phyloP scores from a whole-genome alignment of 2,888 invertebrate genomes.

The Drosophila sordidapex region DNA sequence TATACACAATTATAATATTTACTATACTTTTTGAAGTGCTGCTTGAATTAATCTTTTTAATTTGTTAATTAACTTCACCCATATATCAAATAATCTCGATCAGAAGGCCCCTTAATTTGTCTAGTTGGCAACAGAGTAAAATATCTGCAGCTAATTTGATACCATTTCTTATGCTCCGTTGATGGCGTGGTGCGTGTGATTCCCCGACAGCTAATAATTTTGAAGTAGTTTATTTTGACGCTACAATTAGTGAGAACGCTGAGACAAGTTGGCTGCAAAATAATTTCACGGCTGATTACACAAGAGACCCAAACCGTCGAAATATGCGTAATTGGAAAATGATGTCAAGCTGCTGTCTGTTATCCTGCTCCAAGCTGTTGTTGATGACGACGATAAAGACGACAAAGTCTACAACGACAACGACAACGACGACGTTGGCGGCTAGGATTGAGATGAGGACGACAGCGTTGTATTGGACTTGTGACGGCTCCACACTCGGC shows the following conservation, averaged over 20 bases:
- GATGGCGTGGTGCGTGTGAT: conserved; percentile 1
- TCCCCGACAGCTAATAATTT: conserved; percentile 34
- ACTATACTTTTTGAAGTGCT: neutral
- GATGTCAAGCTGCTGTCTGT: conserved; percentile 54
- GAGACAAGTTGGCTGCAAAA: conserved; percentile 40
- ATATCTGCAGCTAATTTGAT: conserved; percentile 43
- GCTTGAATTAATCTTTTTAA: neutral
- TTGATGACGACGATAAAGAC: conserved; percentile 13
- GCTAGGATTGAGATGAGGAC: neutral
- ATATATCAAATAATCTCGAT: neutral
- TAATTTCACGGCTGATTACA: conserved; percentile 70
- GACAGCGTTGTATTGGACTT: conserved; percentile 12
- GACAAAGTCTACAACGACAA: neutral
- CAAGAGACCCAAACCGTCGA: conserved; percentile 38
- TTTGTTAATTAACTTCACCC: neutral
- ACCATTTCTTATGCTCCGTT: conserved; percentile 26
- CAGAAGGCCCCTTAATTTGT: neutral
- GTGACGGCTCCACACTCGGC: conserved; percentile 59
- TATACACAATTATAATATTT: neutral
- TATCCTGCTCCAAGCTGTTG: conserved; percentile 1
- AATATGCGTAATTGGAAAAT: conserved; percentile 72
- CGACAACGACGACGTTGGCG: neutral
- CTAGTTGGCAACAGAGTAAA: conserved; percentile 24
- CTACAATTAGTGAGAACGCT: conserved; percentile 36
- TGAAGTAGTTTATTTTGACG: conserved; percentile 61